Conservation (phyloP, 2,888 invertebrate species). For the Colostygia pectinataria region DNA sequence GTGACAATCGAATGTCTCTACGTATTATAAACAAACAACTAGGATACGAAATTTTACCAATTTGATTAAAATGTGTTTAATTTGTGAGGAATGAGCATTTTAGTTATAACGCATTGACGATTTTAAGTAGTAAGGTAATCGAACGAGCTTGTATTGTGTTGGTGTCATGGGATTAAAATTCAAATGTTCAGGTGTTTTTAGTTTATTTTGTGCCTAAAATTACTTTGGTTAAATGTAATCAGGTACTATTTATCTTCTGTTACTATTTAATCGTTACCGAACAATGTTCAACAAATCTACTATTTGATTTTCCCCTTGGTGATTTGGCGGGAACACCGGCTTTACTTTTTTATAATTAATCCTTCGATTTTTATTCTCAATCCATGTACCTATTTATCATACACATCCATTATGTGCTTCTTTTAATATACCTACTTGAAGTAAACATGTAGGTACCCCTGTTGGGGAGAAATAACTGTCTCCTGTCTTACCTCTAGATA, state of each 20-base stretch:
- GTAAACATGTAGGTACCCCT: no score
- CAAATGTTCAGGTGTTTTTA: background rate
- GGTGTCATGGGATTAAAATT: constrained; percentile 14
- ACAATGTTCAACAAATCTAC: no score
- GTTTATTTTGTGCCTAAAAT: background rate
- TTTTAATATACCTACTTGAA: no score
- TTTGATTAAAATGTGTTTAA: constrained; percentile 2
- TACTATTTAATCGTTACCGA: no score
- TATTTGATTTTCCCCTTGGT: background rate
- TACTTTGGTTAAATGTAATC: background rate
- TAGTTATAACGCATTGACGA: constrained; percentile 35
- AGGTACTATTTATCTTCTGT: background rate
- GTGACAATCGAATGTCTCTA: constrained; percentile 47
- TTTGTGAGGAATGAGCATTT: constrained; percentile 14
- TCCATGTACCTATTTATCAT: no score
- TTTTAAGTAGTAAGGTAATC: constrained; percentile 9
- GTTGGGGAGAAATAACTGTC: no score
- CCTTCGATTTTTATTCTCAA: no score
- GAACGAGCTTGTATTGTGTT: constrained; percentile 11
- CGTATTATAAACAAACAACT: background rate
- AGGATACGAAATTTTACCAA: background rate
- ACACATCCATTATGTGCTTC: no score
- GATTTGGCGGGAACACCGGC: constrained; percentile 59
- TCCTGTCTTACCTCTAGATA: no score
- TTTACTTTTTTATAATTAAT: background rate